Percentiles rank a stretch among this genome's conserved stretches.
Evolutionary conservation across 2,888 invertebrate genomes (phyloP).

Genomic region (Therioaphis trifolii): DNA sequence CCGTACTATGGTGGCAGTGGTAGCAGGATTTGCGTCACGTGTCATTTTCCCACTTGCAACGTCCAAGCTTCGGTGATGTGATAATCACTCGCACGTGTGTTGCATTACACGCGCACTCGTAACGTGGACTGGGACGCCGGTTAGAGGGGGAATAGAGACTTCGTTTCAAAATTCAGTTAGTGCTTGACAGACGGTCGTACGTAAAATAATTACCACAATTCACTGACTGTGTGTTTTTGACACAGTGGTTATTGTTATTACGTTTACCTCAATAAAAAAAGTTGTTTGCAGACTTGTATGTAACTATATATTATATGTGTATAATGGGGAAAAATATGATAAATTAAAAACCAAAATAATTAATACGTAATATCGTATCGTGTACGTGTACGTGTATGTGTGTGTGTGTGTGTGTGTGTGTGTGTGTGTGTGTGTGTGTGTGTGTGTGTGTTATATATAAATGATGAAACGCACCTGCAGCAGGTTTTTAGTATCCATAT

Average conservation of each 20-base stretch:
- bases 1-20: background rate
- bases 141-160: background rate
- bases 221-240: slow-evolving; percentile 14
- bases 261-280: background rate
- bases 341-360: slow-evolving; percentile 2
- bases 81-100: slow-evolving; percentile 62
- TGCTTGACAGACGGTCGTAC: slow-evolving; percentile 54
- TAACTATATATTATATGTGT: background rate
- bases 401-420: background rate
- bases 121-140: background rate
- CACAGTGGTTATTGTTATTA: slow-evolving; percentile 7
- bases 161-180: slow-evolving; percentile 56
- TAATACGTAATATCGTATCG: slow-evolving; percentile 1
- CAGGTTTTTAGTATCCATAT: background rate
- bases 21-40: slow-evolving; percentile 53
- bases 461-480: background rate
- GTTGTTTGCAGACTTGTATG: background rate
- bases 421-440: background rate
- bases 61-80: slow-evolving; percentile 44
- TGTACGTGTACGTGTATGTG: background rate
- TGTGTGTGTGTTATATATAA: too few species aligned
- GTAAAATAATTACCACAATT: slow-evolving; percentile 37
- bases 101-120: slow-evolving; percentile 45
- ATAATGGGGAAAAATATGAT: background rate
- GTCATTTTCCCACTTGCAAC: slow-evolving; percentile 51